phyloP scores from a whole-genome alignment of 2,113 vertebrate species.

The Indicator indicator region DNA sequence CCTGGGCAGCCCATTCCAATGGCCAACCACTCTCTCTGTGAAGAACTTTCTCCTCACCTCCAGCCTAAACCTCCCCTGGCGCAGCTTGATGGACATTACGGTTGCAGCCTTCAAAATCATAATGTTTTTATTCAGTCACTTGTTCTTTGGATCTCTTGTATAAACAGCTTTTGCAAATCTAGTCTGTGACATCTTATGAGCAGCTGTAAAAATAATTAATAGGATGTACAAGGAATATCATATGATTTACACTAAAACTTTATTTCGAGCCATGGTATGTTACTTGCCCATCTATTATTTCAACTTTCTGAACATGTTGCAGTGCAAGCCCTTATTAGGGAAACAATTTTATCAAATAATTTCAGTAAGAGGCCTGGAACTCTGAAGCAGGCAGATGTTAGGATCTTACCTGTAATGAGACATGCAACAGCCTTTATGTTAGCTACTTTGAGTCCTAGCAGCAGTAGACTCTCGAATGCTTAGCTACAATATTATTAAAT shows the following conservation, averaged over 20 bases:
- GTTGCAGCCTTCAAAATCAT: neutral
- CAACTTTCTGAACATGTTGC: no score
- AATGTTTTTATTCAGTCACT: neutral
- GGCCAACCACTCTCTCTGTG: no score
- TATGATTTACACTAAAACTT: neutral
- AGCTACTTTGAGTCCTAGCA: neutral
- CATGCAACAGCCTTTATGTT: neutral
- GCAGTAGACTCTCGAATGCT: neutral
- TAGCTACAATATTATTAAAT: neutral
- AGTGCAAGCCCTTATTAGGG: no score
- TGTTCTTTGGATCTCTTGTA: neutral
- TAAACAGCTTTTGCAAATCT: neutral
- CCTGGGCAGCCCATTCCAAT: no score
- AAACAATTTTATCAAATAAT: no score
- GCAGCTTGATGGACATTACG: no score
- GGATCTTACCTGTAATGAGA: no score
- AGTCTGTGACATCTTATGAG: neutral
- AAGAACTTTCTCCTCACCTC: no score
- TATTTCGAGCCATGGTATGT: neutral
- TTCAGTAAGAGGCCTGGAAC: no score
- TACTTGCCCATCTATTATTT: neutral
- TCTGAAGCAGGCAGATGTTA: no score
- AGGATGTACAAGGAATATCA: neutral
- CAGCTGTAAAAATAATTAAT: neutral
- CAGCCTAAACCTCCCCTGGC: no score